Base-by-base conservation (phyloP, 2,888 invertebrate species). In the Ormyrus rosae region DNA sequence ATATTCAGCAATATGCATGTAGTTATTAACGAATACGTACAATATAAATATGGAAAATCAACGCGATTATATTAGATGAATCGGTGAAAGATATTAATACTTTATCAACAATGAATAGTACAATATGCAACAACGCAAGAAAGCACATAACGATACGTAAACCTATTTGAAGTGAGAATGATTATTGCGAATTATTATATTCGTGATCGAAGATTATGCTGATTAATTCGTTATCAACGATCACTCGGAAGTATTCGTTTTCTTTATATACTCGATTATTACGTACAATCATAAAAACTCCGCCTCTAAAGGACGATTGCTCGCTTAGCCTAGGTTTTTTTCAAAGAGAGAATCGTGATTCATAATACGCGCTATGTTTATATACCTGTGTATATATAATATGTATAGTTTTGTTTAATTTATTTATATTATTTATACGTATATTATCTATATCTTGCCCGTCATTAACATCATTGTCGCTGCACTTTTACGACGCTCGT, bases 271-370 rank as follows among this genome's bases (percentile, higher is more conserved):
- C 56, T 77, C 73, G 71, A 77, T 73, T 72, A 73, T 80, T 82
- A 80, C 72, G 77, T 77, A 73, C 80, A 77, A 82, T 75, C 65
- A 76, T 79, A 82, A 82, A 76, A 80, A 69, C 55, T 72, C 48
- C 72, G 69, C 68, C 64, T 58, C 63, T 76, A 76, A 76, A 69
- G 68, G 82, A 79, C 79, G 68, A 72, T 73, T 61, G 64, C 58
- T 78, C 63, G 55, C 76, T 83, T 82, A 81, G 61, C 69, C 76
- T 82, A 81, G 13, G 68, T 55, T 80, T 81, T 70, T 65, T 50
- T 53, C 63, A 46, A 69, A 79, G 76, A 76, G 79, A 81, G 81
- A 78, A 82, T 76, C 79, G 78, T 74, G 79, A 82, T 76, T 82
- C 73, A 72, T 77, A 70, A 78, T 81, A 81, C 81, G 81, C 63